Conservation (phyloP, 2,888 invertebrate genomes). For the Diaprepes abbreviatus region DNA sequence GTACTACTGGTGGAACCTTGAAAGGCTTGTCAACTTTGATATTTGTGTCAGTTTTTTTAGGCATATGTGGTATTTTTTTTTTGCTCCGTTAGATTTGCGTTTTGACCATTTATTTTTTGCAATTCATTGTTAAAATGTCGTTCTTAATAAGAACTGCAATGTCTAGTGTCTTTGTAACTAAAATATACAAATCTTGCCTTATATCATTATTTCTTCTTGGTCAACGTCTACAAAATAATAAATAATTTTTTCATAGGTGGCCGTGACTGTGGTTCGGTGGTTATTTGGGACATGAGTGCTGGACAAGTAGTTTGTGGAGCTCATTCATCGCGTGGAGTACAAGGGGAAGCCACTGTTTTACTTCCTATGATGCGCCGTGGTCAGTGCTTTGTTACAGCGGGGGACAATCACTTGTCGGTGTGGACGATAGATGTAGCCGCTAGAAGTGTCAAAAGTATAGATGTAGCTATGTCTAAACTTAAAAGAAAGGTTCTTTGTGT, state of each 20-base stretch:
- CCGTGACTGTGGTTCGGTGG: conserved; percentile 88
- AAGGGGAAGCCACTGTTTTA: conserved; percentile 64
- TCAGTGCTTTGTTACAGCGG: conserved; percentile 79
- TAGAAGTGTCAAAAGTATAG: conserved; percentile 74
- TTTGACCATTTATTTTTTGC: too few species aligned
- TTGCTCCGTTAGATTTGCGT: too few species aligned
- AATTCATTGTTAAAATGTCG: too few species aligned
- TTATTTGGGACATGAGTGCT: conserved; percentile 83
- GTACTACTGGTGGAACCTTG: too few species aligned
- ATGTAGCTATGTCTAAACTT: conserved; percentile 84
- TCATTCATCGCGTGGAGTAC: conserved; percentile 62
- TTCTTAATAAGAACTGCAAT: too few species aligned
- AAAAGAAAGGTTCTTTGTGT: conserved; percentile 83
- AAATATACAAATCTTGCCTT: too few species aligned
- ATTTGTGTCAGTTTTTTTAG: too few species aligned
- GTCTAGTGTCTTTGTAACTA: too few species aligned
- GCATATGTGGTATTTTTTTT: too few species aligned
- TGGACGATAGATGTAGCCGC: conserved; percentile 82
- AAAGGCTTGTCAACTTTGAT: too few species aligned
- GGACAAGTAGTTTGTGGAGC: conserved; percentile 68
- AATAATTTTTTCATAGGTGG: conserved; percentile 80
- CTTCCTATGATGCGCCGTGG: conserved; percentile 72
- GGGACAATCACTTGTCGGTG: conserved; percentile 71
- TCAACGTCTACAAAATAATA: too few species aligned
- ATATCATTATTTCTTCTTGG: too few species aligned